Base-by-base conservation (phyloP, 2,888 invertebrate genomes). In the Ommatoiulus sabulosus region DNA sequence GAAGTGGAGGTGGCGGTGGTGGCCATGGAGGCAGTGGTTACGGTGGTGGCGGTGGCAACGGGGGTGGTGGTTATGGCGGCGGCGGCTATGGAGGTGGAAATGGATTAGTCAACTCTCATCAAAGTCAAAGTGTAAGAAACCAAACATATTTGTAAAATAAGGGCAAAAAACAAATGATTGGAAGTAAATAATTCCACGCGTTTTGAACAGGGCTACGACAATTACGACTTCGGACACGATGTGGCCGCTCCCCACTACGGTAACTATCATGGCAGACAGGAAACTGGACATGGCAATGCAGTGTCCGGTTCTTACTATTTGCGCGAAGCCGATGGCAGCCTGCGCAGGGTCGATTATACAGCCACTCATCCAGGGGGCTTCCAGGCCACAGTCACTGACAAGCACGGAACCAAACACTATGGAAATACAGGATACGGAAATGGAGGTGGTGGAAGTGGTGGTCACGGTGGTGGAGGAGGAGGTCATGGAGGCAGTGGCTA, bases 281-380 rank as follows among this genome's bases (percentile, higher is more conserved):
- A 88, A 46, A 24, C 84, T 46, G 88, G 84, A 8, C 44, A 43
- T 43, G 88, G 88, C 20, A 84, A 89, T 44, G 20, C 87, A 35
- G 89, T 89, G 72, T 35, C 20, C 4, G 89, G 89, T 1, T 80
- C 87, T 48, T 89, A 89, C 44, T 89, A 89, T 80, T 44, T 89
- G 24, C 1, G 44, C 6, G 89, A 89, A 20, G 89, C 89, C 44
- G 89, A 89, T 48, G 89, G 89, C 10, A 89, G 89, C 63, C 44
- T 86, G 43, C 57, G 89, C 43, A 35, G 89, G 72, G 89, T 89
- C 57, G 89, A 89, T 43, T 89, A 89, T 63, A 87, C 87, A n/a
- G 89, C 89, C 43, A 84, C 63, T 46, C 89, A 89, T 63, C 89
- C 89, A n/a, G 89, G 89, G 24, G 89, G 89, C 35, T 89, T 89